phyloP scores from a whole-genome alignment of 2,797 vertebrate species.

The Mionectes olivaceus region DNA sequence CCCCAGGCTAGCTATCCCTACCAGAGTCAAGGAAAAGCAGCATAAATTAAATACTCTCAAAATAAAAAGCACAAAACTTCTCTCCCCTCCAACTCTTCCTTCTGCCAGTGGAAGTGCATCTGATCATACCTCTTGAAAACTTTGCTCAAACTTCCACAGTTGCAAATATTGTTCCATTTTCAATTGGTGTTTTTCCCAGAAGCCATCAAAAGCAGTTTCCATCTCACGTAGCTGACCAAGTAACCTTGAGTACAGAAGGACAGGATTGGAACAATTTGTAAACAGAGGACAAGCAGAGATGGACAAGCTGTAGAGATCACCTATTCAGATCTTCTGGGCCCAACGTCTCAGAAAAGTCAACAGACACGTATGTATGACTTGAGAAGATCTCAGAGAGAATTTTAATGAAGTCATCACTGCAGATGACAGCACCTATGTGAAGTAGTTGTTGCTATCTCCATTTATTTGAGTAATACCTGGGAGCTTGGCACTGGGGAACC shows the following conservation, averaged over 20 bases:
- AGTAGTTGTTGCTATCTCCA: neutral
- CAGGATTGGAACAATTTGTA: neutral
- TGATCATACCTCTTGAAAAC: conserved; percentile 89
- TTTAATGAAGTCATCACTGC: neutral
- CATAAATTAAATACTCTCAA: neutral
- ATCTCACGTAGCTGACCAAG: conserved; percentile 92
- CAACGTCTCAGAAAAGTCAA: neutral
- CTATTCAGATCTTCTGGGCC: neutral
- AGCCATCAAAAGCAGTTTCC: conserved; percentile 97
- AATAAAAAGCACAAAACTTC: neutral
- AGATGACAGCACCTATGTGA: neutral
- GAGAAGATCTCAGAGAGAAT: neutral
- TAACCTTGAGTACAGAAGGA: conserved; percentile 80
- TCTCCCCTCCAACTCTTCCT: neutral
- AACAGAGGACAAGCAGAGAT: neutral
- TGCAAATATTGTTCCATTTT: conserved; percentile 96
- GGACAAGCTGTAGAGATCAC: neutral
- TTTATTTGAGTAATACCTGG: neutral
- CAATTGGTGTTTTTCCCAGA: conserved; percentile 96
- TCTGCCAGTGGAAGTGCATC: neutral
- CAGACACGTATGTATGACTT: accelerated
- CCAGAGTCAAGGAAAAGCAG: neutral
- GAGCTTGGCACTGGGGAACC: neutral
- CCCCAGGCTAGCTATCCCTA: neutral
- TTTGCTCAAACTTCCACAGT: conserved; percentile 91